These are phyloP conservation scores for Siphamia tubifer DNA, from an alignment of 2,113 vertebrate genomes.

Conservation along the genomic window DNA sequence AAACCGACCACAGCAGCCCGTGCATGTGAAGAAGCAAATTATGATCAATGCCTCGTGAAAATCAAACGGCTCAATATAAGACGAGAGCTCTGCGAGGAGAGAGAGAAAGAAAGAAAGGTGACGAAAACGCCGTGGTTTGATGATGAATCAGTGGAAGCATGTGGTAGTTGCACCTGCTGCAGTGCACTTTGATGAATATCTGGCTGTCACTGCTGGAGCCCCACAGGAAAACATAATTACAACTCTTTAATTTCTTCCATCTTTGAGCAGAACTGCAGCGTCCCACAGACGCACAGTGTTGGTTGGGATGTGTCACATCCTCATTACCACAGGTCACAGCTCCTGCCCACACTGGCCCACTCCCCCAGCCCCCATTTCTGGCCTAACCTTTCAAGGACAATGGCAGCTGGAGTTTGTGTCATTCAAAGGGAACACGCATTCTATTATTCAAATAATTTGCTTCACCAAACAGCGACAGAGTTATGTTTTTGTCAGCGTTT, in stretches of 20 bases:
- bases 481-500: too few relatives aligned
- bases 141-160: constrained; percentile 32
- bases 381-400: neutral
- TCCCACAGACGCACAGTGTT: constrained; percentile 13
- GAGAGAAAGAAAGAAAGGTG: too few relatives aligned
- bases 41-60: constrained; percentile 36
- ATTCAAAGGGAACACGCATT: neutral
- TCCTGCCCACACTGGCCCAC: constrained; percentile 3
- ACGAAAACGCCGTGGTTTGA: constrained; percentile 4
- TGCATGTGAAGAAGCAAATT: constrained; percentile 13
- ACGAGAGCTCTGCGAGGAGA: neutral
- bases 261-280: constrained; percentile 37
- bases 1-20: constrained; percentile 17
- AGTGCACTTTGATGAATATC: constrained; percentile 54
- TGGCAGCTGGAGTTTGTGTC: neutral
- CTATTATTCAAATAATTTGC: too few relatives aligned
- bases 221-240: constrained; percentile 58
- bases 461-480: too few relatives aligned
- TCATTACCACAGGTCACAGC: constrained; percentile 57
- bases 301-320: constrained; percentile 50
- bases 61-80: constrained; percentile 37
- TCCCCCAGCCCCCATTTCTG: neutral
- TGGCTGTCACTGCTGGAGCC: constrained; percentile 26
- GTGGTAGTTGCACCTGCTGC: constrained; percentile 49
- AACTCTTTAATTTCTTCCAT: constrained; percentile 57